phyloP scores from a whole-genome alignment of 2,888 invertebrate species.

The Octodonta nipae region DNA sequence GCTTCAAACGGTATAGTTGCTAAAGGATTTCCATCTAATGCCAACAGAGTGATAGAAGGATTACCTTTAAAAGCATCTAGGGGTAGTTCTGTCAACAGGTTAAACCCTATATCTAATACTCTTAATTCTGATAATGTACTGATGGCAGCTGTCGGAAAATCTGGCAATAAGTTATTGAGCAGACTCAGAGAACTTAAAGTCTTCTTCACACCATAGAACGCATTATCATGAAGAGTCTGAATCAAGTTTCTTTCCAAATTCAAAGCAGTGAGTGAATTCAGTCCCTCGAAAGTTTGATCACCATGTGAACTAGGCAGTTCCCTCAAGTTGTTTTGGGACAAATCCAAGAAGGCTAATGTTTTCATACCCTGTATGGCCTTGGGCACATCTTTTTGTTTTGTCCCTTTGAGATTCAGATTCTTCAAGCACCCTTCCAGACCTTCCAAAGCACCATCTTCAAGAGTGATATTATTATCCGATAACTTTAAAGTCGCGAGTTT shows the following conservation, averaged over 20 bases:
- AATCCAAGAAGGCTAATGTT: constrained; percentile 73
- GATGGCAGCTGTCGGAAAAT: constrained; percentile 74
- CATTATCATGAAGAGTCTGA: constrained; percentile 58
- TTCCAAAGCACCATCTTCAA: constrained; percentile 55
- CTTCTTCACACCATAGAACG: constrained; percentile 66
- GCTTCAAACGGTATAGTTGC: constrained; percentile 70
- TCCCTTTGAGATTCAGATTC: constrained; percentile 81
- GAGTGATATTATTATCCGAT: constrained; percentile 73
- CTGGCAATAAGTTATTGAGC: constrained; percentile 74
- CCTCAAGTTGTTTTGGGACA: constrained; percentile 76
- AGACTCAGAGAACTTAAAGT: constrained; percentile 79
- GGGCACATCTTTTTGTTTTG: constrained; percentile 66
- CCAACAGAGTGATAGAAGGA: constrained; percentile 72
- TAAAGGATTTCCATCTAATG: constrained; percentile 81
- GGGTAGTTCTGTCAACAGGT: constrained; percentile 70
- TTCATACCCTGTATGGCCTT: constrained; percentile 63
- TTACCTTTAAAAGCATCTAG: constrained; percentile 66
- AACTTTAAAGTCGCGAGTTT: constrained; percentile 70
- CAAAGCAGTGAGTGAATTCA: constrained; percentile 70
- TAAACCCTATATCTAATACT: constrained; percentile 85
- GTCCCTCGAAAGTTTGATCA: constrained; percentile 55
- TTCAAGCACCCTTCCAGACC: constrained; percentile 71
- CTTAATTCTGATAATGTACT: constrained; percentile 64
- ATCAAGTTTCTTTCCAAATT: constrained; percentile 81
- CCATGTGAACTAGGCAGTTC: constrained; percentile 60